Evolutionary conservation across 2,113 vertebrate genomes (phyloP), one percentile per base, ranked within the genome.

Genomic region (Muscicapa adusta): DNA sequence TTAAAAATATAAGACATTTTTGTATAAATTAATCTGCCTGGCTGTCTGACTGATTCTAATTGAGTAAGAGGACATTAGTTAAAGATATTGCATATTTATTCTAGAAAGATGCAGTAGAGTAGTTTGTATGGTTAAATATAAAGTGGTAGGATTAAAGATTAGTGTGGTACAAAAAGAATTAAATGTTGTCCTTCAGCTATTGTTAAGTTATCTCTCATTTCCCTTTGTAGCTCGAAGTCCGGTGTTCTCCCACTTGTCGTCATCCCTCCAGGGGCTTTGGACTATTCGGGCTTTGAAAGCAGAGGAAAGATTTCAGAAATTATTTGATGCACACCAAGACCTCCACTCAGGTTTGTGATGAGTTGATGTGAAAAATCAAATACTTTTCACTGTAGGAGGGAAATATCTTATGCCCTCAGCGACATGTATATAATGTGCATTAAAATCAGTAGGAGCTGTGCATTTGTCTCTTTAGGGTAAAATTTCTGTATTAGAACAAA

Each of bases 261-360:
- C 99, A 19, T 98, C 99, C 54, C 98, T 99, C 51, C 99, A 99
- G 97, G 99, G 99, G 47, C 98, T 99, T 92, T 99, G 98, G 98
- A 99, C 98, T 85, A 99, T 99, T 91, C 98, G 99, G 77, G 99
- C 99, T 12, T 98, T 98, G 92, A 99, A 95, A 97, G 98, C 98
- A 22, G 98, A 99, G 91, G 96, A 98, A 85, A 97, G 97, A 71
- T 99, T 99, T 94, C 99, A 99, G 96, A 97, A 98, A 68, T 94
- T 98, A 62, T 99, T 99, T 75, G 99, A 99, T 88, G 98, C 98
- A 14, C 98, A 99, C 94, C 99, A 99, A 97, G 98, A 99, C 96
- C 98, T 99, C 70, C 99, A 99, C 93, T 98, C 99, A 97, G 99
- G 99, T 99, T 93, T 94, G 98, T 96, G 66, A 40, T 43, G 50